These are phyloP conservation scores for Acanthaster planci DNA, from an alignment of 35 echinoderm and acorn worm species.

Conservation along the genomic window DNA sequence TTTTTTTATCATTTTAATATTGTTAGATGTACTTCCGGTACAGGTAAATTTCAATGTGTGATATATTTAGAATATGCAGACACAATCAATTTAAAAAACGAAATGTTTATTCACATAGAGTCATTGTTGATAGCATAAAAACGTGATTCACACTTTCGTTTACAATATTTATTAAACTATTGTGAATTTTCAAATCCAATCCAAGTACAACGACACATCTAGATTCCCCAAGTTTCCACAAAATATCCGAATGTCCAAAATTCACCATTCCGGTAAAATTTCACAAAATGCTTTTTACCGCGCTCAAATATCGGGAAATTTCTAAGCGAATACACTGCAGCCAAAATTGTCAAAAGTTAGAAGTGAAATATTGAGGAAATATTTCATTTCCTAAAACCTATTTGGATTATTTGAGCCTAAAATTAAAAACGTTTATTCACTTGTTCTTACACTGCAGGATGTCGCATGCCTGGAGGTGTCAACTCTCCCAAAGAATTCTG, in stretches of 20 bases:
- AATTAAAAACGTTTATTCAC: background rate
- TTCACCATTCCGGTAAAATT: background rate
- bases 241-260: background rate
- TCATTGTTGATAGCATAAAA: no score
- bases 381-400: background rate
- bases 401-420: background rate
- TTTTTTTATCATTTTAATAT: no score
- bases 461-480: slow-evolving; percentile 61
- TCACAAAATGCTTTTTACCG: background rate
- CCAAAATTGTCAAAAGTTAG: background rate
- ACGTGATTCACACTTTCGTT: no score
- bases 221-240: no score
- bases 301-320: background rate
- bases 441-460: background rate
- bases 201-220: no score
- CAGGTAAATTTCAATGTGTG: no score
- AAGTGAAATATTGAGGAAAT: background rate
- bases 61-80: no score
- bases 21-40: no score
- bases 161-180: no score
- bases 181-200: no score
- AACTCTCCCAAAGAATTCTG: slow-evolving; percentile 71
- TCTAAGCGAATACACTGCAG: background rate
- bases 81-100: no score
- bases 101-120: no score